phyloP scores from a whole-genome alignment of 64 coral and sea anemone genomes.

The Montipora capricornis region DNA sequence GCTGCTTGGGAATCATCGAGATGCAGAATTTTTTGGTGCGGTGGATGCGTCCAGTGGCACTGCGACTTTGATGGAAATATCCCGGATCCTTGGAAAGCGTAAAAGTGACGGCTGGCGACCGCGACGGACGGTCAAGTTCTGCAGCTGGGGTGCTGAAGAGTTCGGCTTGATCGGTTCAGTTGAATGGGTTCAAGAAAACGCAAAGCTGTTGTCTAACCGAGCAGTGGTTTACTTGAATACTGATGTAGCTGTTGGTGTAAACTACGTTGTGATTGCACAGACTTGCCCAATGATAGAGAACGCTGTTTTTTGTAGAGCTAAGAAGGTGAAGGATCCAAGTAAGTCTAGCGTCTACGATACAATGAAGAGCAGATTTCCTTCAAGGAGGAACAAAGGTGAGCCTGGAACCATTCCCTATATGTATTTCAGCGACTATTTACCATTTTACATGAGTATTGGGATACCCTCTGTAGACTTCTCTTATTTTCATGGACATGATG shows the following conservation, averaged over 20 bases:
- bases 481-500: constrained; percentile 64
- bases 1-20: constrained; percentile 89
- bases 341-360: constrained; percentile 62
- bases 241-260: constrained; percentile 57
- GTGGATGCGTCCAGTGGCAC: constrained; percentile 86
- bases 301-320: constrained; percentile 48
- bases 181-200: constrained; percentile 92
- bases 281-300: constrained; percentile 22
- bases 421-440: constrained; percentile 67
- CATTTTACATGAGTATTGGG: constrained; percentile 63
- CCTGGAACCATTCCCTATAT: neutral
- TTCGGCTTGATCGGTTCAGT: constrained; percentile 90
- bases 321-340: constrained; percentile 52
- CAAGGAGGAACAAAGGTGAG: neutral
- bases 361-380: constrained; percentile 8
- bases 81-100: constrained; percentile 75
- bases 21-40: constrained; percentile 79
- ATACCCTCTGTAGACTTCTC: constrained; percentile 63
- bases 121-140: constrained; percentile 84
- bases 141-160: constrained; percentile 97
- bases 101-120: constrained; percentile 75
- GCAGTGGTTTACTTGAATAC: constrained; percentile 81
- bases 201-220: constrained; percentile 75
- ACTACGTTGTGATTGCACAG: constrained; percentile 34
- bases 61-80: constrained; percentile 79